Conservation (phyloP, 2,888 invertebrate genomes). For the Leistus spinibarbis region DNA sequence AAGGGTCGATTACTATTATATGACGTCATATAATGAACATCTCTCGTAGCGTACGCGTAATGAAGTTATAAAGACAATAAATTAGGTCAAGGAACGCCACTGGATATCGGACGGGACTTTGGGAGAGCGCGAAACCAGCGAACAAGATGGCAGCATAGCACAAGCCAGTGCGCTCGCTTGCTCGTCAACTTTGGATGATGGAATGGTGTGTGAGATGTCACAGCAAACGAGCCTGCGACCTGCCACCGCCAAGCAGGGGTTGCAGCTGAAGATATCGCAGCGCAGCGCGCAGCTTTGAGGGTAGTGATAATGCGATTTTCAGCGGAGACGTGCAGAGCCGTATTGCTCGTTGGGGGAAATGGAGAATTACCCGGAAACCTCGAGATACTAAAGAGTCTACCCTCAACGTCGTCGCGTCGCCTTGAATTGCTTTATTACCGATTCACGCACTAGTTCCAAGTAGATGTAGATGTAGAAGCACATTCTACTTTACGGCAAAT, state of each 20-base stretch:
- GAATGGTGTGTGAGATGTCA: not conserved
- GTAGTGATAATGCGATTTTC: slow-evolving; percentile 32
- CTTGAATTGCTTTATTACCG: slow-evolving; percentile 3
- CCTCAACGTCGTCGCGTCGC: not conserved
- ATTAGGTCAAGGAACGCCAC: slow-evolving; percentile 24
- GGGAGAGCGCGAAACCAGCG: not conserved
- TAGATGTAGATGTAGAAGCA: not conserved
- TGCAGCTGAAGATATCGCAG: not conserved
- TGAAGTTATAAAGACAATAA: slow-evolving; percentile 36
- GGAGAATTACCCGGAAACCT: not conserved
- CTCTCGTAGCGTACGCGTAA: slow-evolving; percentile 21
- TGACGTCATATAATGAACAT: slow-evolving; percentile 36
- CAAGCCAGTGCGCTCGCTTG: not conserved
- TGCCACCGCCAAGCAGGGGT: not conserved
- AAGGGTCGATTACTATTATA: slow-evolving; percentile 33
- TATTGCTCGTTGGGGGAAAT: not conserved
- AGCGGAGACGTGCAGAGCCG: not conserved
- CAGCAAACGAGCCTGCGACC: not conserved
- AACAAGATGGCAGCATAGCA: not conserved
- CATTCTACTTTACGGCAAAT: not conserved
- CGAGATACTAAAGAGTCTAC: not conserved
- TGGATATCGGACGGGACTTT: not conserved
- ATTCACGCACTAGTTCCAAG: not conserved
- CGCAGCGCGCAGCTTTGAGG: slow-evolving; percentile 13
- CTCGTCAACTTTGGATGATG: not conserved